Base-by-base conservation (phyloP, 2,888 invertebrate species). In the Drosophila histrio region DNA sequence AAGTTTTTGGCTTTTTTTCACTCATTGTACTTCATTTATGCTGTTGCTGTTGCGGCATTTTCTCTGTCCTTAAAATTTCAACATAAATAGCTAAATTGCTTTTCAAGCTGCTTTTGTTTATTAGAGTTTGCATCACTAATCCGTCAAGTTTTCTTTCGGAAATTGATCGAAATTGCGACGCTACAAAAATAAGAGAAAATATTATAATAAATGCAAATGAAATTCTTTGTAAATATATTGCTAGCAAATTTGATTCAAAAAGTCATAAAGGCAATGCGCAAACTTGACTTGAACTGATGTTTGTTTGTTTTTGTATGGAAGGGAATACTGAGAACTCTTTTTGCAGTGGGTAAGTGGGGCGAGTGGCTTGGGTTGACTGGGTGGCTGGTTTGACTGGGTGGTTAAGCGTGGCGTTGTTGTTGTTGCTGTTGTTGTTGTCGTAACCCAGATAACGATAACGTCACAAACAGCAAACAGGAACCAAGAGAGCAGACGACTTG, bases 401-500 rank as follows among this genome's bases (percentile, higher is more conserved):
- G 26, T 11, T 30, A 39, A 19, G 36, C 38, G 30, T 54, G 60
- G 54, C 61, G 54, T 49, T 65, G 54, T 54, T 59, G 58, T 39
- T n/a, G n/a, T n/a, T n/a, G n/a, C n/a, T 54, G 65, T 47, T 52
- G 58, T 49, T 67, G 53, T 58, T 63, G 56, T 46, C 64, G 44
- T 66, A 62, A 59, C 53, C 67, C 59, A 67, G 66, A 60, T 70
- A 61, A 68, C 69, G 62, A 61, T 61, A 69, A 60, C 54, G 69
- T 67, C 69, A 61, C 57, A 61, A 69, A 56, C 61, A 66, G 66
- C 66, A 32, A 58, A 58, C 63, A 44, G 60, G 44, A 56, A 41
- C 30, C 49, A 11, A 36, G 26, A 21, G 38, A 11, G 53, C 32
- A 43, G 54, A 44, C 30, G 47, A 67, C 49, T 50, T 56, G 62